Evolutionary conservation across 2,888 invertebrate species (phyloP), one percentile per base, ranked within the genome.

Genomic region (Drosophila silvestris): DNA sequence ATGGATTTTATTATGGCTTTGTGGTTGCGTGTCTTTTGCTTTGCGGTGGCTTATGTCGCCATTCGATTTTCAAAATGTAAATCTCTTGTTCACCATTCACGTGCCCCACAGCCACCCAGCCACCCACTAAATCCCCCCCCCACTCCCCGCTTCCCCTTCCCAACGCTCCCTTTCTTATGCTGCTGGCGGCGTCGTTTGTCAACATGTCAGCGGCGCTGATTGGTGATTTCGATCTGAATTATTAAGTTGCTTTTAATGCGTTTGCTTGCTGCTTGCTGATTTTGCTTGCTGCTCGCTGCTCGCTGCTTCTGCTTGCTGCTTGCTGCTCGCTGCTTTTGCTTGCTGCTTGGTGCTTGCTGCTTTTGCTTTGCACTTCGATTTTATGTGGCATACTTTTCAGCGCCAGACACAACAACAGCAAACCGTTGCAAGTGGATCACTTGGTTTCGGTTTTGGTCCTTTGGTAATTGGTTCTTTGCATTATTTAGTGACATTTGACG

Each of bases 41-140:
- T 80, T 87, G 85, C 89, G 90, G 88, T 87, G 90, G 85, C 90
- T 85, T 85, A 90, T 85, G 87, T 88, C 88, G 88, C 90, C 90
- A 81, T 87, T 85, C 85, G 85, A 85, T 85, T 85, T 85, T 85
- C 81, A 85, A 85, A 85, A 85, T 85, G 90, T 90, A 85, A 85
- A 85, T 85, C 85, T 90, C 90, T 91, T 77, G 88, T 77, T 70
- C 74, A 79, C 83, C 62, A 68, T 73, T 75, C 70, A 57, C 57
- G 69, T 61, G 41, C 39, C n/a, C 47, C 47, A 16, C 7, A 16
- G 16, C 47, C 47, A 22, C 22, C 41, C n/a, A 12, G 12, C 22
- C 22, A 26, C 47, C 47, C 47, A 47, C 16, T 47, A 16, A 26
- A 47, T 57, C 32, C 35, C 51, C 1, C 16, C 19, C 3, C 26